Conservation (phyloP, 2,113 vertebrate species). For the Caretta caretta region DNA sequence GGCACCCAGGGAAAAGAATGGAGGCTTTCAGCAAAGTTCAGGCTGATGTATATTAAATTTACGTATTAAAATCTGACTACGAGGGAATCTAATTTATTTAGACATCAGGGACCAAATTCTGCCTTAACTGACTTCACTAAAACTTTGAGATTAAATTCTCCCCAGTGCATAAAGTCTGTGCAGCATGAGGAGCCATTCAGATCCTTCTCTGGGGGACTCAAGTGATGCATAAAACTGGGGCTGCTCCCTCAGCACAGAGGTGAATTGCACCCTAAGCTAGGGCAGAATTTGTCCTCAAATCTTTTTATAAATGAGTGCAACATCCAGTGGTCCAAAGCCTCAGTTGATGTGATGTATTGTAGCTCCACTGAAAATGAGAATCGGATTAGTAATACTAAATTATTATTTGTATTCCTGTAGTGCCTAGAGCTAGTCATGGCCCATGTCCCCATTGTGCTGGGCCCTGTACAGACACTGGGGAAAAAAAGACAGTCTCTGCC, state of each 20-base stretch:
- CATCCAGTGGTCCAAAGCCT: not conserved
- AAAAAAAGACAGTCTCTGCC: not conserved
- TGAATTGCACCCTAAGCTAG: not conserved
- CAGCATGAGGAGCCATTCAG: not conserved
- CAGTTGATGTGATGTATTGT: not conserved
- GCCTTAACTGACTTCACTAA: not conserved
- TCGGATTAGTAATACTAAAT: not conserved
- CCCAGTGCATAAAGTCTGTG: not conserved
- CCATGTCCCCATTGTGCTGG: not conserved
- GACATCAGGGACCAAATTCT: not conserved
- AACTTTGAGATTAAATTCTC: not conserved
- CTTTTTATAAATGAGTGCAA: not conserved
- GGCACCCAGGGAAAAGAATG: not conserved
- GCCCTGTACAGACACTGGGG: not conserved
- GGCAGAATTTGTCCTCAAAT: not conserved
- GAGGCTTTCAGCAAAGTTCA: not conserved
- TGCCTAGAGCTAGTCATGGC: not conserved
- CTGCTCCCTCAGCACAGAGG: not conserved
- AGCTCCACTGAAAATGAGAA: not conserved
- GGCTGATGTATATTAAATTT: not conserved
- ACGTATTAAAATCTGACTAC: not conserved
- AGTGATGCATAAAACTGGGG: not conserved
- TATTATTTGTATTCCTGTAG: not conserved
- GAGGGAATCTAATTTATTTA: not conserved
- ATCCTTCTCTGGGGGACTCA: not conserved